Evolutionary conservation across 2,888 invertebrate species (phyloP), one percentile per base, ranked within the genome.

Genomic region (Oscheius sp.): DNA sequence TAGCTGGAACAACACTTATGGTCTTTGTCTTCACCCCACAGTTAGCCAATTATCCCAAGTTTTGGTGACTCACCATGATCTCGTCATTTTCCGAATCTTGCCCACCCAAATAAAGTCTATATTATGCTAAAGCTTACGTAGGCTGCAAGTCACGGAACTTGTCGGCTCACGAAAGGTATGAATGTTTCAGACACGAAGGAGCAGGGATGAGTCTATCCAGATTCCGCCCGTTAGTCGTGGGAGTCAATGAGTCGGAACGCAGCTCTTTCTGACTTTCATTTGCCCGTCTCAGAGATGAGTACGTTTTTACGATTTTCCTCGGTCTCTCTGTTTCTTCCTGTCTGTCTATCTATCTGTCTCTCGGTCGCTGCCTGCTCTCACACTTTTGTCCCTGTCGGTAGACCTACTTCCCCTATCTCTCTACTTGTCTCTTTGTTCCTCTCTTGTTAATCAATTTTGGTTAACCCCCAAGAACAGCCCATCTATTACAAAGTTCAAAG

Each of bases 1-100:
- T 80, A n/a, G 57, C 77, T 11, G 74, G 72, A 10, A 75, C 75
- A n/a, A 77, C 79, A 5, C 21, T 76, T n/a, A 53, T 80, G 35
- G 74, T 80, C 9, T 77, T 77, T 21, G 51, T 80, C 37, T 74
- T 73, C 2, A 80, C 80, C 10, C 80, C 80, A 9, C 63, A 72
- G 9, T 13, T 77, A 11, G 29, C 53, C 42, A 68, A 55, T n/a
- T 42, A 55, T 53, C 55, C 68, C 1, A 53, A 32, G 4, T 53
- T 53, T 55, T 37, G 53, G 55, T 68, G 55, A 68, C 10, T n/a
- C 42, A 7, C 7, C 42, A 47, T 10, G 47, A 63, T 63, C 63
- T 63, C 63, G n/a, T 42, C 42, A 42, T 42, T 21, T 21, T 5
- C 42, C 21, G 21, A 47, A 48, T 42, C 63, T 63, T 50, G 47